Conservation (phyloP, 92 coral and sea anemone species). For the Zoanthus sociatus region DNA sequence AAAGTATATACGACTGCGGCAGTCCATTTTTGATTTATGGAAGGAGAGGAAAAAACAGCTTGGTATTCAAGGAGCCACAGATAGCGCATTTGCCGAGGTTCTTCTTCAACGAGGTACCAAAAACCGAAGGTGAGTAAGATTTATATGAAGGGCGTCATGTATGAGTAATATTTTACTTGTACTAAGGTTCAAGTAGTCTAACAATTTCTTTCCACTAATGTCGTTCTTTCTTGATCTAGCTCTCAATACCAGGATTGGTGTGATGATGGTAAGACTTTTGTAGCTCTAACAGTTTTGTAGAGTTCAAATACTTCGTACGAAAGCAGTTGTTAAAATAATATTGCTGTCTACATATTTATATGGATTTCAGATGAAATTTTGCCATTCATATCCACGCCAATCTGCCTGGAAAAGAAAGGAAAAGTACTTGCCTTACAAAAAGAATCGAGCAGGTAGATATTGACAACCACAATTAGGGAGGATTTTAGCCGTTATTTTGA, state of each 20-base stretch:
- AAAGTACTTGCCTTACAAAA: background rate
- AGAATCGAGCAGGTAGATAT: background rate
- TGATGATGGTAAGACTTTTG: background rate
- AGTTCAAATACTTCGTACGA: background rate
- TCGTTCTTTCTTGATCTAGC: background rate
- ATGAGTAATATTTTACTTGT: no score
- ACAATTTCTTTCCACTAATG: background rate
- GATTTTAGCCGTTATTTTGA: background rate
- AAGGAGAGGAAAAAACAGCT: conserved; percentile 7
- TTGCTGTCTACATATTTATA: background rate
- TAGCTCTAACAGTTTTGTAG: background rate
- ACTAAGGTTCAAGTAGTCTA: background rate
- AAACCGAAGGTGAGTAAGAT: conserved; percentile 1
- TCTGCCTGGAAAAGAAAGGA: background rate
- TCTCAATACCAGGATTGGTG: background rate
- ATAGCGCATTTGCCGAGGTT: conserved; percentile 6
- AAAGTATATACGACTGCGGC: background rate
- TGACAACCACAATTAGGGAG: background rate
- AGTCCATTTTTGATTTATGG: background rate
- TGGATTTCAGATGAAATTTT: background rate
- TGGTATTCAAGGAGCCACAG: conserved; percentile 13
- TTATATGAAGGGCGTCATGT: background rate
- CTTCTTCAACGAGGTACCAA: background rate
- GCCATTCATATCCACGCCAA: background rate
- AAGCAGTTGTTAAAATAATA: background rate